Percentiles rank a stretch among this genome's conserved stretches.
Conservation (phyloP, 2,113 vertebrate species). For the Callipepla squamata region DNA sequence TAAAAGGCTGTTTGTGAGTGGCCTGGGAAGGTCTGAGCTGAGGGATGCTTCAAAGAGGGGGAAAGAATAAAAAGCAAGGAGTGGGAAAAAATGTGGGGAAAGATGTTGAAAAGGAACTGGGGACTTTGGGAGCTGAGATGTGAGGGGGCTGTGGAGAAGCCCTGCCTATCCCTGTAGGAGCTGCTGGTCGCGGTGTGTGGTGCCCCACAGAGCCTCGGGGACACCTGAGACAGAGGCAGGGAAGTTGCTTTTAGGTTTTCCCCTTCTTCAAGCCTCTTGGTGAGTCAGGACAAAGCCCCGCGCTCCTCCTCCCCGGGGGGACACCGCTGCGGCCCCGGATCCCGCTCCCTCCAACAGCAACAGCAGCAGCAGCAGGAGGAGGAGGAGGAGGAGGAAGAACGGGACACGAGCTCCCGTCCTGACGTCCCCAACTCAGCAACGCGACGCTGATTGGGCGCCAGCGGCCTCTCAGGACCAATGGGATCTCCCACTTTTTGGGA, state of each 20-base stretch:
- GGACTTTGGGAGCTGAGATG: neutral
- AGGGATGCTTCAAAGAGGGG: neutral
- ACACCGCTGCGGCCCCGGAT: neutral
- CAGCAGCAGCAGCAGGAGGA: neutral
- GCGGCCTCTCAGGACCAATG: neutral
- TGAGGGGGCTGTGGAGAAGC: neutral
- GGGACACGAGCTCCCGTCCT: neutral
- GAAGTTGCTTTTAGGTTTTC: neutral
- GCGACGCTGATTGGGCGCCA: slow-evolving; percentile 60
- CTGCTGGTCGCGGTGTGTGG: neutral
- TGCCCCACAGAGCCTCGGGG: neutral
- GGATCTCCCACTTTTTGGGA: neutral
- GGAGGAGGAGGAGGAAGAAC: neutral
- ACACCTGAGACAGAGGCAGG: neutral
- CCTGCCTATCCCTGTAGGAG: neutral
- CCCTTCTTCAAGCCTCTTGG: neutral
- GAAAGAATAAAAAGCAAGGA: accelerated
- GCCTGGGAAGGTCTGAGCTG: neutral
- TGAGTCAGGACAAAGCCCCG: neutral
- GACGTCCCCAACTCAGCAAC: slow-evolving; percentile 34
- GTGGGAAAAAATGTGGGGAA: neutral
- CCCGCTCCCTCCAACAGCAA: neutral
- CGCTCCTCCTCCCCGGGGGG: neutral
- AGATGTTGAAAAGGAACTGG: neutral
- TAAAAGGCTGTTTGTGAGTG: neutral